A percentile compares a stretch with the other conserved stretches of the same genome.
Evolutionary conservation across 2,888 invertebrate genomes (phyloP).

Genomic region (Liopterus haemorrhoidalis): DNA sequence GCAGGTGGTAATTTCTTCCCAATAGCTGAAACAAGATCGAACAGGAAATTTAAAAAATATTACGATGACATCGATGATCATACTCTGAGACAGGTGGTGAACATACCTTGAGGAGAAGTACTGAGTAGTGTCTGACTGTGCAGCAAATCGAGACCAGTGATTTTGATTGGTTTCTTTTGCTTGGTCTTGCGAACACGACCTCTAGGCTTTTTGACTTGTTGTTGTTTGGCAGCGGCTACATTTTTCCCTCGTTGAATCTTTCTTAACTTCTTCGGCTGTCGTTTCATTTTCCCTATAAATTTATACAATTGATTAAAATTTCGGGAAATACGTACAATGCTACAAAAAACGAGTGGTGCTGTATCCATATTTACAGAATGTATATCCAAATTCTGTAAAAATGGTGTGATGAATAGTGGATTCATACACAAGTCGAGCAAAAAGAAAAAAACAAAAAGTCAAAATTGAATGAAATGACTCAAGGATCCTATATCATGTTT

Average conservation of each 20-base stretch:
- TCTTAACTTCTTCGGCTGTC: conserved; percentile 46
- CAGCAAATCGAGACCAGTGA: conserved; percentile 79
- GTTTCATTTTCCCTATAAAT: conserved; percentile 36
- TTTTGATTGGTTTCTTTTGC: conserved; percentile 64
- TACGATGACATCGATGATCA: background rate
- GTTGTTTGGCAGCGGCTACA: conserved; percentile 37
- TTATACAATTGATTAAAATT: too few species aligned
- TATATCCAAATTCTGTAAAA: too few species aligned
- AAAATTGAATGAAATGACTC: too few species aligned
- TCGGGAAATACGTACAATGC: too few species aligned
- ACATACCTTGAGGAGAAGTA: conserved; percentile 65
- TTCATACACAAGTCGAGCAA: too few species aligned
- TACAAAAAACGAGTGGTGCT: too few species aligned
- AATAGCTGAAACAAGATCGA: conserved; percentile 42
- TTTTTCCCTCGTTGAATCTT: conserved; percentile 50
- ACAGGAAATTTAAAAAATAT: background rate
- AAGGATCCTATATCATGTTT: too few species aligned
- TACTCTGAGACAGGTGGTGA: too few species aligned
- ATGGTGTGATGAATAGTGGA: too few species aligned
- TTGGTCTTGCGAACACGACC: conserved; percentile 58
- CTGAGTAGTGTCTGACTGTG: conserved; percentile 86
- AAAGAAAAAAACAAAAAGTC: too few species aligned
- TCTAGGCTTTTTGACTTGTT: conserved; percentile 43
- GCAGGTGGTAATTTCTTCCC: conserved; percentile 76
- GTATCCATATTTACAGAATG: too few species aligned